Conservation (phyloP, 2,113 vertebrate species). For the Clinocottus analis region DNA sequence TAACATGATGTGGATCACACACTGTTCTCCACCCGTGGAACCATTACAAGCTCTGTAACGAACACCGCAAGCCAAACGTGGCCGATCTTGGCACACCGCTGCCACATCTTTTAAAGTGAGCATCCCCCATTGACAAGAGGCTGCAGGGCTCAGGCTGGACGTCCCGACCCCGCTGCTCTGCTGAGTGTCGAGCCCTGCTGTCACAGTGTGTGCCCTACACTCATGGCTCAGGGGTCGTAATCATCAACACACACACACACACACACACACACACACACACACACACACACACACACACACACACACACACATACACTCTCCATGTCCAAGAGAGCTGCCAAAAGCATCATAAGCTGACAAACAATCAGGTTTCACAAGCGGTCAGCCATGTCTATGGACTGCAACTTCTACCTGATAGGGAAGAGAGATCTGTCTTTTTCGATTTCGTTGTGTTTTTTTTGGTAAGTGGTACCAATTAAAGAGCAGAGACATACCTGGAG, state of each 20-base stretch:
- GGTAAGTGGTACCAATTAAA: neutral
- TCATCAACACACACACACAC: constrained; percentile 2
- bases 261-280: neutral
- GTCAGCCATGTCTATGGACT: constrained; percentile 5
- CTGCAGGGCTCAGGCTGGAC: constrained; percentile 47
- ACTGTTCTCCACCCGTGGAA: constrained; percentile 52
- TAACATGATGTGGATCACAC: constrained; percentile 61
- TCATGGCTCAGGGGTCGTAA: constrained; percentile 24
- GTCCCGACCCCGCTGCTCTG: constrained; percentile 37
- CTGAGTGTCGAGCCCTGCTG: constrained; percentile 41
- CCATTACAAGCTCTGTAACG: constrained; percentile 65
- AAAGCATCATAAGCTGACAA: constrained; percentile 2
- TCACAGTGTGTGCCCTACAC: constrained; percentile 22
- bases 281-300: constrained; percentile 10
- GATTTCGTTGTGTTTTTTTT: constrained; percentile 3
- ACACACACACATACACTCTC: neutral
- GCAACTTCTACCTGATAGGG: neutral
- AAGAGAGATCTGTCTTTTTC: neutral
- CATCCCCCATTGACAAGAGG: constrained; percentile 32
- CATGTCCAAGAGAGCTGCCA: neutral
- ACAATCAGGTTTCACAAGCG: constrained; percentile 9
- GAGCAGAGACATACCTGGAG: constrained; percentile 86
- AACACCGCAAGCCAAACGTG: constrained; percentile 64
- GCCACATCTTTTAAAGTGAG: constrained; percentile 59
- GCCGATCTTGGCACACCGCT: constrained; percentile 60